Evolutionary conservation across 2,113 vertebrate species (phyloP).

Genomic region (Cyprinodon brontotheroides): DNA sequence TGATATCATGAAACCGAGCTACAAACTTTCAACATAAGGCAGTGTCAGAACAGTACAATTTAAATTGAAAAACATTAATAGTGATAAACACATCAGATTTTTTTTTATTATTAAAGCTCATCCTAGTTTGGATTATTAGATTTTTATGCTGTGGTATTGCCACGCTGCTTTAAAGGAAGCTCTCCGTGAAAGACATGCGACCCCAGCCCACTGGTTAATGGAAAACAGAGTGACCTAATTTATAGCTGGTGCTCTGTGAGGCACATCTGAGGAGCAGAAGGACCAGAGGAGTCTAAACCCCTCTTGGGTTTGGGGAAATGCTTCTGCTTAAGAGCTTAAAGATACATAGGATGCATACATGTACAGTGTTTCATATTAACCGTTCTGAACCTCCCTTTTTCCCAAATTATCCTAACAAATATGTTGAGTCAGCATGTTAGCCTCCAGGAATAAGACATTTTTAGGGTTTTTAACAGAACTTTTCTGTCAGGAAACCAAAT

Average conservation of each 20-base stretch:
- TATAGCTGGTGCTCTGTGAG: conserved; percentile 12
- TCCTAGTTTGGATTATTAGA: neutral
- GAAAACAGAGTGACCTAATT: conserved; percentile 59
- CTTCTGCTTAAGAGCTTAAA: conserved; percentile 15
- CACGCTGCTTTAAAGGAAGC: neutral
- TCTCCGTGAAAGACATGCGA: conserved; percentile 30
- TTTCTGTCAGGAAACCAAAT: neutral
- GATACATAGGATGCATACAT: conserved; percentile 6
- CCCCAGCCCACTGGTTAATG: conserved; percentile 44
- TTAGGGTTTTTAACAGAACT: conserved; percentile 1
- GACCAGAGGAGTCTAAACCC: conserved; percentile 24
- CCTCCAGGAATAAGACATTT: conserved; percentile 36
- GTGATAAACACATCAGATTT: neutral
- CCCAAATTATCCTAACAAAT: conserved; percentile 16
- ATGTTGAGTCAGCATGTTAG: conserved; percentile 31
- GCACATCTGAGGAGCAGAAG: conserved; percentile 44
- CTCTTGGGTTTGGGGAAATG: neutral
- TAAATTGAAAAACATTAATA: neutral
- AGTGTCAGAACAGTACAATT: neutral
- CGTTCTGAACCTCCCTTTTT: neutral
- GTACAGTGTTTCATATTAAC: conserved; percentile 35
- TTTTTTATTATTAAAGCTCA: neutral
- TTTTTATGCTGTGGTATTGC: neutral
- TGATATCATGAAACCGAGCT: too few species aligned
- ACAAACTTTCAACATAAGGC: neutral